A percentile compares a stretch with the other conserved stretches of the same genome.
These are phyloP conservation scores for Eulemur macaco DNA, from an alignment of 2,113 vertebrate genomes.

Conservation along the genomic window DNA sequence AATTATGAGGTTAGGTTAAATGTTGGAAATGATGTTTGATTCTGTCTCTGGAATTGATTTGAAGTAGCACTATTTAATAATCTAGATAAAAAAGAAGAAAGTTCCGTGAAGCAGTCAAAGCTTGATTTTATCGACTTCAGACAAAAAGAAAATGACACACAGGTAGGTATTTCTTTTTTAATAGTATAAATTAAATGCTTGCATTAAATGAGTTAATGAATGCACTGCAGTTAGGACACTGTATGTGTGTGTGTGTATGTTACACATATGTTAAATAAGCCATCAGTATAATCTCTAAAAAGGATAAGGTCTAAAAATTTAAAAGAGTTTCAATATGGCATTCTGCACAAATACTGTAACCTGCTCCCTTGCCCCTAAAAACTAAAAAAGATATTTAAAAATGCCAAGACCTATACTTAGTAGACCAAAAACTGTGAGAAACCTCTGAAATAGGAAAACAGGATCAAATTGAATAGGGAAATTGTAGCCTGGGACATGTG, in stretches of 20 bases:
- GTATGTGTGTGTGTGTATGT: neutral
- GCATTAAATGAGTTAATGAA: slow-evolving; percentile 20
- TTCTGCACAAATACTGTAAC: neutral
- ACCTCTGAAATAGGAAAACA: slow-evolving; percentile 12
- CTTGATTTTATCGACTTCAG: slow-evolving; percentile 70
- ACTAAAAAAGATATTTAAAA: slow-evolving; percentile 28
- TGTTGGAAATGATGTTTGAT: slow-evolving; percentile 29
- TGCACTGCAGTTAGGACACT: neutral
- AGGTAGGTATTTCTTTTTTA: slow-evolving; percentile 74
- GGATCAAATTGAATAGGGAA: slow-evolving; percentile 31
- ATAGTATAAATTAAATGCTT: slow-evolving; percentile 41
- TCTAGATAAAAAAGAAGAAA: slow-evolving; percentile 81
- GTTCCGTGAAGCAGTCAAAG: slow-evolving; percentile 39
- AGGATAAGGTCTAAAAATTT: neutral
- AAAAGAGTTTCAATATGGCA: neutral
- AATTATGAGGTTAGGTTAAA: slow-evolving; percentile 53
- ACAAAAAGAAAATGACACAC: slow-evolving; percentile 72
- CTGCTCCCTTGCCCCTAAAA: neutral
- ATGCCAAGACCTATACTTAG: neutral
- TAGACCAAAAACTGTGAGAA: neutral
- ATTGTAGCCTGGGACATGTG: neutral
- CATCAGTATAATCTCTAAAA: neutral
- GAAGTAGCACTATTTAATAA: slow-evolving; percentile 69
- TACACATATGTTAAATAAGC: neutral
- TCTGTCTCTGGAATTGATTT: slow-evolving; percentile 48